Base-by-base conservation (phyloP, 2,113 vertebrate species). In the Euleptes europaea region DNA sequence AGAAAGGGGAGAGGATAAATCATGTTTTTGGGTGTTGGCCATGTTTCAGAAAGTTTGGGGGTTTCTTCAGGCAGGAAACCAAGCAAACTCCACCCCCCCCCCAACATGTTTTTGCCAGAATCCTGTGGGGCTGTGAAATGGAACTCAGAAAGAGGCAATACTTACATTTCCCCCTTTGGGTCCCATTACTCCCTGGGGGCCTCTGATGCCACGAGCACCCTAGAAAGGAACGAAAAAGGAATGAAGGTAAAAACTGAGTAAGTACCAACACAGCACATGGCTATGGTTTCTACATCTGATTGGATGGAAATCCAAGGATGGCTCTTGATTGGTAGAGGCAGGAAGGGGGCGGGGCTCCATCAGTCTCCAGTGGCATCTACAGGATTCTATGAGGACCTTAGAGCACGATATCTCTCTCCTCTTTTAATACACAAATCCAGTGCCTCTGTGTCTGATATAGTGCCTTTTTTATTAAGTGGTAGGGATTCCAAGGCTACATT, bases 81-180 rank as follows among this genome's bases (percentile, higher is more conserved):
- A 77, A 40, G 40, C n/a, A 38, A 65, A n/a, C 13, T 23, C 44
- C 15, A 23, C 38, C 11, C n/a, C 28, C 2, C 21, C 2, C 14
- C 15, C 2, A 2, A 57, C 6, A 57, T 23, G 14, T 65, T 28
- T 47, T 23, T 28, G 19, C 33, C 42, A 26, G 40, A 73, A 60
- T 6, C 38, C 40, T 2, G 1, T 12, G 3, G 19, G 28, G 33
- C 14, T n/a, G 14, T 31, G 42, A n/a, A 40, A 77, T 13, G 75
- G 33, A 33, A 60, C 6, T 17, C 5, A 8, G 83, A 19, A 44
- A 70, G 26, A 71, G 31, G 40, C 14, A 71, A 86, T 35, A 97
- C 98, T 97, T 92, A 99, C 99, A 0, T 98, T 97, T 85, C 95
- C 96, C 88, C 99, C 99, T 84, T 99, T 99, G 57, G 98, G 98